These are phyloP conservation scores for Papilio aristodemus DNA, from an alignment of 1,140 invertebrate genomes.

Conservation along the genomic window DNA sequence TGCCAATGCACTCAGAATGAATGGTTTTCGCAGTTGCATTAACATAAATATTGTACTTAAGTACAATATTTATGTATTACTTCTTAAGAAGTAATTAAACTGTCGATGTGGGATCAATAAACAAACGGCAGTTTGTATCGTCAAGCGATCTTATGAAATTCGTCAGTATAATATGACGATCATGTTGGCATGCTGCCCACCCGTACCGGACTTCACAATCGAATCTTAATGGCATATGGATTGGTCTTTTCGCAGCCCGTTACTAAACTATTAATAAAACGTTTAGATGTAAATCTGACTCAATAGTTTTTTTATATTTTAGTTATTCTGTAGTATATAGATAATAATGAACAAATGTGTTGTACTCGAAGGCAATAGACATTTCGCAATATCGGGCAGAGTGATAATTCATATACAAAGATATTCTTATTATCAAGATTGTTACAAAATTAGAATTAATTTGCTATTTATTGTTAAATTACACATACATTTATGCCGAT, in stretches of 20 bases:
- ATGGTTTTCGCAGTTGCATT: slow-evolving; percentile 11
- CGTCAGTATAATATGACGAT: slow-evolving; percentile 62
- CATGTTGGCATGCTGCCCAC: slow-evolving; percentile 54
- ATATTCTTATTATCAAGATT: no score
- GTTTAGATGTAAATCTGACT: slow-evolving; percentile 15
- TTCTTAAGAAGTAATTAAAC: slow-evolving; percentile 16
- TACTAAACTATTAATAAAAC: slow-evolving; percentile 22
- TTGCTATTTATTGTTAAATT: no score
- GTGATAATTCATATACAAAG: no score
- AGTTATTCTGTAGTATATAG: background rate
- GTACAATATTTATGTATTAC: no score
- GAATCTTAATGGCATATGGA: slow-evolving; percentile 18
- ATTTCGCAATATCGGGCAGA: no score
- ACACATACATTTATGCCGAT: no score
- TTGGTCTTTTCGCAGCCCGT: background rate
- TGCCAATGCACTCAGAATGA: background rate
- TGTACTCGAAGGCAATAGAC: no score
- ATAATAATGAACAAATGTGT: no score
- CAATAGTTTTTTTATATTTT: slow-evolving; percentile 1
- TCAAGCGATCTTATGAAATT: slow-evolving; percentile 34
- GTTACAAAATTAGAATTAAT: no score
- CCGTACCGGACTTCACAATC: slow-evolving; percentile 22
- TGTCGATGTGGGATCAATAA: slow-evolving; percentile 7
- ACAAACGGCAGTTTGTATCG: background rate
- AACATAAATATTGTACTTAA: slow-evolving; percentile 11